Evolutionary conservation across 2,888 invertebrate genomes (phyloP), one percentile per base, ranked within the genome.

Genomic region (Cistogaster globosa): DNA sequence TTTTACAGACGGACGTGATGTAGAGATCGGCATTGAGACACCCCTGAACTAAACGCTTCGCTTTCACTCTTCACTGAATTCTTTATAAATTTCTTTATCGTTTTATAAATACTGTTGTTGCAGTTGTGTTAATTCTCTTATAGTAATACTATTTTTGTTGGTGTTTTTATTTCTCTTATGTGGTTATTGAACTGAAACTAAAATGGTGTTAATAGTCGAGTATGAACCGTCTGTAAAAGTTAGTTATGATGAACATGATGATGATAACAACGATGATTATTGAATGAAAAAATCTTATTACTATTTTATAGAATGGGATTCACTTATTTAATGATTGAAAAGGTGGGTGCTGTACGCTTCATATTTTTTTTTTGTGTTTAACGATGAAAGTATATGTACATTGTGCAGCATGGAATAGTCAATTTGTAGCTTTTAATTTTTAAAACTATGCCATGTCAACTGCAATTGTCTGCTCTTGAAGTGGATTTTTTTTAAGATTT

Each of bases 11-110:
- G 53, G 11, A 48, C 22, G 48, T 63, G 45, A 38, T 42, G 26
- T 48, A 38, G 16, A 60, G 65, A 53, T 67, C 60, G 60, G 67
- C 69, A 71, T 67, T 58, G 45, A 62, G n/a, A 45, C 68, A 83
- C 57, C 72, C 77, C 72, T 72, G 51, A 72, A 72, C 32, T 58
- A 60, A 84, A 72, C 71, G 71, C 71, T 53, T 62, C 58, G 78
- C 82, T 85, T 85, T 85, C 85, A 85, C 85, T 85, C 82, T 85
- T 85, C 85, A 82, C 79, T 78, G 85, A 85, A 85, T 85, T 85
- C 85, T 85, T 85, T 82, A 85, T 67, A 82, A 78, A 85, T 85
- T 82, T 85, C 82, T 79, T 84, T 79, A 75, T 78, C 51, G 55
- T 62, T 58, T 63, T 45, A 53, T 67, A 55, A 20, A 36, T 69